Conservation (phyloP, 2,113 vertebrate genomes). For the Gorsachius goisagi region DNA sequence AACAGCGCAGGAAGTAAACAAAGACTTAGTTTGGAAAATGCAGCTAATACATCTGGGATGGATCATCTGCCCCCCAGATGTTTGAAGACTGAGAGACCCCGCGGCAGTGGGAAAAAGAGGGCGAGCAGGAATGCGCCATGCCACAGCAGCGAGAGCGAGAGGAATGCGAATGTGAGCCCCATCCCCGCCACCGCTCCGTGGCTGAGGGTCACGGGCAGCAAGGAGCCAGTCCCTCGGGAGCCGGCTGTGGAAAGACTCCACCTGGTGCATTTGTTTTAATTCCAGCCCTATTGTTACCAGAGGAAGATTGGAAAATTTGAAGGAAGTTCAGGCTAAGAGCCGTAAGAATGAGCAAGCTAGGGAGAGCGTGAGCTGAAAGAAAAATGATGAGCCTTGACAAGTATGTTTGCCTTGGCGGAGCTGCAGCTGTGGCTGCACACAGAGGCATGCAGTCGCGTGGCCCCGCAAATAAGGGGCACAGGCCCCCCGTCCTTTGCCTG, state of each 20-base stretch:
- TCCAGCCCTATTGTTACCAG: not conserved
- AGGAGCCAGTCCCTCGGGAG: not conserved
- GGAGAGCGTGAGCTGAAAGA: not conserved
- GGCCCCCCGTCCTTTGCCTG: not conserved
- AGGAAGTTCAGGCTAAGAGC: not conserved
- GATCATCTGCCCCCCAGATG: slow-evolving; percentile 13
- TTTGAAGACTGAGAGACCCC: not conserved
- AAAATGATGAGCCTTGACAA: not conserved
- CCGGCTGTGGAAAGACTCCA: not conserved
- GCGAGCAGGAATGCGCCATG: not conserved
- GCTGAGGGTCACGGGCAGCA: not conserved
- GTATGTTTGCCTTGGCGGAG: slow-evolving; percentile 21
- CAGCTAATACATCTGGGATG: not conserved
- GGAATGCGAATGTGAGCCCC: fast-evolving
- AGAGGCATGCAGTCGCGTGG: fast-evolving
- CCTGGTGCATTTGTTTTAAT: not conserved
- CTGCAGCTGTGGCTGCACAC: not conserved
- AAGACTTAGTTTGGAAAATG: slow-evolving; percentile 36
- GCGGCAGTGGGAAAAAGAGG: not conserved
- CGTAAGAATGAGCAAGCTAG: not conserved
- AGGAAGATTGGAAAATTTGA: slow-evolving; percentile 22
- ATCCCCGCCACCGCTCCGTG: fast-evolving
- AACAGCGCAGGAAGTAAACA: slow-evolving; percentile 27
- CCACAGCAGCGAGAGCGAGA: not conserved
- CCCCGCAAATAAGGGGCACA: not conserved